Evolutionary conservation across 1,140 invertebrate genomes (phyloP).

Genomic region (Coenobita brevimanus): DNA sequence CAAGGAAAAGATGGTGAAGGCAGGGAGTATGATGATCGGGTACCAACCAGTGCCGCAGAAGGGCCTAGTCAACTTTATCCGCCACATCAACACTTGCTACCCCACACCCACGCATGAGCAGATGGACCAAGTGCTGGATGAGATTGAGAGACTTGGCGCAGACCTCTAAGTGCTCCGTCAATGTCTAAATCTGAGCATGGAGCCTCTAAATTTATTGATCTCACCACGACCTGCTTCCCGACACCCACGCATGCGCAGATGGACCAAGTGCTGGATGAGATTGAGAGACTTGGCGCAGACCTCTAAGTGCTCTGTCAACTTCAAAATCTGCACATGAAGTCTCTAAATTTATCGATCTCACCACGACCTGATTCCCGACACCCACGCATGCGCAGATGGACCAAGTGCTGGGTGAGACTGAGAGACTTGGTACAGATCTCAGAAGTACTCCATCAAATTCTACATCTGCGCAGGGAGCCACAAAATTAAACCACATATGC

Average conservation of each 20-base stretch:
- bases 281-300: no score
- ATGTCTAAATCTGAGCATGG: no score
- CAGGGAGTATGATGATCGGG: conserved; percentile 88
- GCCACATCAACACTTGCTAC: conserved; percentile 88
- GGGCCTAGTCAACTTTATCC: conserved; percentile 88
- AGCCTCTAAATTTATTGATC: no score
- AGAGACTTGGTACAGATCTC: conserved; percentile 76
- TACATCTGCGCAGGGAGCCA: no score
- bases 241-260: no score
- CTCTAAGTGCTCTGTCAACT: no score
- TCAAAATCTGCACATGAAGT: no score
- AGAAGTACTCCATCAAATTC: no score
- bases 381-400: conserved; percentile 78
- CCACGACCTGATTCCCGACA: conserved; percentile 84
- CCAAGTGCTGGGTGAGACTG: conserved; percentile 79
- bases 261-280: no score
- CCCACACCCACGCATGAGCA: conserved; percentile 77
- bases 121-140: conserved; percentile 80
- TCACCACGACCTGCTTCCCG: no score
- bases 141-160: conserved; percentile 78
- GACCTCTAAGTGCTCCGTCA: conserved; percentile 72
- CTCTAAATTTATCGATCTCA: no score
- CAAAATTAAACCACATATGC: no score
- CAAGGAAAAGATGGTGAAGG: conserved; percentile 85
- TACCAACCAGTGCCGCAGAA: conserved; percentile 84